Conservation (phyloP, 2,888 invertebrate genomes). For the Brachylomia viminalis region DNA sequence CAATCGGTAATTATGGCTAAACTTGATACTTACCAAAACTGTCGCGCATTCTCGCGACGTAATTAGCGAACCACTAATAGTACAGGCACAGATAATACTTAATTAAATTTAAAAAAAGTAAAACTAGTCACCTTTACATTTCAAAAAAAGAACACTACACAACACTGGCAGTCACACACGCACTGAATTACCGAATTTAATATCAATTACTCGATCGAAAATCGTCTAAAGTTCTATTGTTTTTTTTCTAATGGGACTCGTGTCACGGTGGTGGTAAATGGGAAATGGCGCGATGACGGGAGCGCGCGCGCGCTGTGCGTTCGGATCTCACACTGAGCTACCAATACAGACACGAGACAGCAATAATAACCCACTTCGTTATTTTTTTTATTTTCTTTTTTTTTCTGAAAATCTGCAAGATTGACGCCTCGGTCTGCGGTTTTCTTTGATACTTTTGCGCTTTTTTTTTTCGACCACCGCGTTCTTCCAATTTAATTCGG, state of each 20-base stretch:
- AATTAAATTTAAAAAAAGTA: conserved; percentile 53
- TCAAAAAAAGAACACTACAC: conserved; percentile 70
- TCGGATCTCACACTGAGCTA: conserved; percentile 86
- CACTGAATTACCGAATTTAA: conserved; percentile 67
- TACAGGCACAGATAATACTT: conserved; percentile 61
- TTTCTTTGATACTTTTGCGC: conserved; percentile 76
- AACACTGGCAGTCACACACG: conserved; percentile 66
- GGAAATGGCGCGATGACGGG: conserved; percentile 76
- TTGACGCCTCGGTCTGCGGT: conserved; percentile 79
- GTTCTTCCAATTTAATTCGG: conserved; percentile 76
- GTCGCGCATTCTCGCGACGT: conserved; percentile 60
- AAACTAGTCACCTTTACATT: conserved; percentile 68
- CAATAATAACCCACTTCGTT: conserved; percentile 81
- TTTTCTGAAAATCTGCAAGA: conserved; percentile 85
- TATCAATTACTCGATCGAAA: conserved; percentile 62
- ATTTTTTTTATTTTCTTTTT: conserved; percentile 80
- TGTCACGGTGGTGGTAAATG: conserved; percentile 70
- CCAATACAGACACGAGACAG: conserved; percentile 78
- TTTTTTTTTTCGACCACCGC: conserved; percentile 73
- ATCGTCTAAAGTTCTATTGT: conserved; percentile 51
- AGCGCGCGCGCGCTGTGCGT: conserved; percentile 86
- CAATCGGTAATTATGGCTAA: conserved; percentile 20
- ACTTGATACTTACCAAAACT: conserved; percentile 68
- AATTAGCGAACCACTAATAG: conserved; percentile 57
- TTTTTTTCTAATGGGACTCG: conserved; percentile 60